Evolutionary conservation across 2,888 invertebrate genomes (phyloP).

Genomic region (Agrilus mali): DNA sequence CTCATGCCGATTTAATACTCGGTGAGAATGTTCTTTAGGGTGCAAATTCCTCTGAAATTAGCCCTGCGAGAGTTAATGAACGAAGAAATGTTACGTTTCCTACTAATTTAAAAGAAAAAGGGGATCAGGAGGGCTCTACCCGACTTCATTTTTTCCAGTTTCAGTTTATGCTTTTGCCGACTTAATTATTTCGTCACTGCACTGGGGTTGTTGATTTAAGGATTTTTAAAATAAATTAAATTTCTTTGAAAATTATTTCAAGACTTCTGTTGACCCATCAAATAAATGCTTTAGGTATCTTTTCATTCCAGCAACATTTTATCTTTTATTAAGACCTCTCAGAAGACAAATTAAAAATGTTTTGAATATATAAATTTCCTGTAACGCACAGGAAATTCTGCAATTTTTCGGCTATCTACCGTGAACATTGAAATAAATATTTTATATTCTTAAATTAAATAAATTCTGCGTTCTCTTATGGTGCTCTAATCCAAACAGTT

Average conservation of each 20-base stretch:
- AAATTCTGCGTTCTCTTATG: no score
- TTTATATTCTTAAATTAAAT: no score
- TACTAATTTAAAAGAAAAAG: conserved; percentile 34
- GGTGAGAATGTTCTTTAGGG: conserved; percentile 33
- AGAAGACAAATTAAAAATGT: no score
- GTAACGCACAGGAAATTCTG: no score
- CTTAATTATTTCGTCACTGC: conserved; percentile 36
- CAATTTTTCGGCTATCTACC: no score
- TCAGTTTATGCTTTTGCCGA: conserved; percentile 25
- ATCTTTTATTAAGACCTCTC: no score
- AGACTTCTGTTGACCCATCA: no score
- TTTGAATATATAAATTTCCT: no score
- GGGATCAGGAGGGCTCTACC: conserved; percentile 22
- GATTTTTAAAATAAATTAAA: conserved; percentile 30
- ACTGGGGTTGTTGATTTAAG: conserved; percentile 22
- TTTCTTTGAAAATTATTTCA: conserved; percentile 4
- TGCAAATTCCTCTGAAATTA: conserved; percentile 37
- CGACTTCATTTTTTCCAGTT: conserved; percentile 29
- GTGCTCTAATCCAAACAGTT: no score
- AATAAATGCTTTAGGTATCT: no score
- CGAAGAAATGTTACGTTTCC: conserved; percentile 37
- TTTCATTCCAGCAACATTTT: no score
- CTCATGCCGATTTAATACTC: conserved; percentile 15
- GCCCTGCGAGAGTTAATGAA: conserved; percentile 37
- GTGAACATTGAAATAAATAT: no score